Conservation (phyloP, 2,797 vertebrate genomes). For the Catamblyrhynchus diadema region DNA sequence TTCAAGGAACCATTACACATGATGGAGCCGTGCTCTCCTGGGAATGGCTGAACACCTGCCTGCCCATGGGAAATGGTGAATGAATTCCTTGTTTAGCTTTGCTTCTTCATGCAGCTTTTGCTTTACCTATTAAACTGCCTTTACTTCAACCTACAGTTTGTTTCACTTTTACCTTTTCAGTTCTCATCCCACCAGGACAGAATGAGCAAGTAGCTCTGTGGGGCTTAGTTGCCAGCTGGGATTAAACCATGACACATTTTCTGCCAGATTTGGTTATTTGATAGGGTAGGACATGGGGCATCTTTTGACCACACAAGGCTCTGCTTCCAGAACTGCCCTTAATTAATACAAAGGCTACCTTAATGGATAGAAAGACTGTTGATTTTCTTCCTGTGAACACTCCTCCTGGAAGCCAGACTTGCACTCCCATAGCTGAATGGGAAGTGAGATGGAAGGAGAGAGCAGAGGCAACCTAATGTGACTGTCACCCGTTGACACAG, state of each 20-base stretch:
- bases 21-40: neutral
- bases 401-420: neutral
- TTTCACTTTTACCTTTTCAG: neutral
- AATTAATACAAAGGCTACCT: neutral
- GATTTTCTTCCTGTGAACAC: neutral
- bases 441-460: neutral
- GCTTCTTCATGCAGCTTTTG: neutral
- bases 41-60: neutral
- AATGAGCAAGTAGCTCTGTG: neutral
- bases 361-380: neutral
- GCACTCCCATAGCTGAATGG: neutral
- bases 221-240: neutral
- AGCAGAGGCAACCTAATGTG: neutral
- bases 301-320: neutral
- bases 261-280: neutral
- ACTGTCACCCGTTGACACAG: neutral
- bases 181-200: neutral
- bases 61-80: neutral
- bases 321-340: neutral
- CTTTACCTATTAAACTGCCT: neutral
- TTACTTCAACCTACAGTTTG: neutral
- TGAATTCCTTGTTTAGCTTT: neutral
- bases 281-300: neutral
- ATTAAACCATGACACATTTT: neutral
- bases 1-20: neutral